These are phyloP conservation scores for Tylochromis polylepis DNA, from an alignment of 2,113 vertebrate genomes.

Conservation along the genomic window DNA sequence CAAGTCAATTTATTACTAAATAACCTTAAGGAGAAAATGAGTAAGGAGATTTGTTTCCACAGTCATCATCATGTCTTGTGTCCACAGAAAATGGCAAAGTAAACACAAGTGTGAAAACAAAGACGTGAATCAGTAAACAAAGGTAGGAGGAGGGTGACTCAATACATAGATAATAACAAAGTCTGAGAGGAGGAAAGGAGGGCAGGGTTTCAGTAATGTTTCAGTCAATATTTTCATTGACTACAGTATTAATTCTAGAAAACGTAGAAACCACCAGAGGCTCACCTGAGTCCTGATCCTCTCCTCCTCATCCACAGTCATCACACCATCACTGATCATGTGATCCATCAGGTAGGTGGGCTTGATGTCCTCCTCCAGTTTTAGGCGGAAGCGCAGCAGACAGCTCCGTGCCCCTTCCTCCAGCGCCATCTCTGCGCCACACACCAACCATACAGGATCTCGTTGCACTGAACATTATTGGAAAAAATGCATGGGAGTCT, in stretches of 20 bases:
- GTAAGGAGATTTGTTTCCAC: not conserved
- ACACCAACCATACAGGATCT: conserved; percentile 27
- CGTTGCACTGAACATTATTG: not conserved
- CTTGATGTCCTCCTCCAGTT: conserved; percentile 87
- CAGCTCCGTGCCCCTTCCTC: conserved; percentile 82
- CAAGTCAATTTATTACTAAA: not conserved
- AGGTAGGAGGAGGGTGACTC: not conserved
- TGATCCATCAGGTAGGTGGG: conserved; percentile 89
- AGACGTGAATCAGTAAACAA: not conserved
- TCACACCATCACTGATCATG: conserved; percentile 85
- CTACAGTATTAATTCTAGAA: not conserved
- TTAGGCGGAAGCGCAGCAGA: conserved; percentile 77
- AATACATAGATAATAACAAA: not conserved
- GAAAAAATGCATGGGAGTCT: not conserved
- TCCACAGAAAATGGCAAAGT: not conserved
- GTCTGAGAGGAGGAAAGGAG: not conserved
- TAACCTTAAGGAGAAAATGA: not conserved
- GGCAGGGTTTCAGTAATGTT: not conserved
- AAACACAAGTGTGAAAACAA: not conserved
- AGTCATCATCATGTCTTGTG: not conserved
- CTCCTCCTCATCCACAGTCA: conserved; percentile 83
- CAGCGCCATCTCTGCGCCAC: conserved; percentile 65
- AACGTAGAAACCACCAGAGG: not conserved
- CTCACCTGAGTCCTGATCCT: conserved; percentile 79
- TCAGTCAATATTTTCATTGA: not conserved